These are phyloP conservation scores for Auanema sp. DNA, from an alignment of 2,888 invertebrate species.

Conservation along the genomic window DNA sequence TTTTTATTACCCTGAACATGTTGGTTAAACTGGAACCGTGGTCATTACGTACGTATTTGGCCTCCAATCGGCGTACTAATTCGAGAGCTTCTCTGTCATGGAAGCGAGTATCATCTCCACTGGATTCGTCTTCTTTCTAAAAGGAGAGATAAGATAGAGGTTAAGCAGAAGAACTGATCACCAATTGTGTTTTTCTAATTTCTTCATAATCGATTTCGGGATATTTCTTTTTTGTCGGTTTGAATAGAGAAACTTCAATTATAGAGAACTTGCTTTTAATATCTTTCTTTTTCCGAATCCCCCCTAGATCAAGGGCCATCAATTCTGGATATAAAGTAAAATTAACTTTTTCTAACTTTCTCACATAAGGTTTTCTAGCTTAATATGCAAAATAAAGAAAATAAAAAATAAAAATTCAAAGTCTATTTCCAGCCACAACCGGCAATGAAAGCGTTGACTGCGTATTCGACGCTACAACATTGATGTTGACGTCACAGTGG, in stretches of 20 bases:
- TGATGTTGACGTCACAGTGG: constrained; percentile 18
- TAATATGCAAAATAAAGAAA: constrained; percentile 5
- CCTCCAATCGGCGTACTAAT: constrained; percentile 26
- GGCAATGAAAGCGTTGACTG: constrained; percentile 9
- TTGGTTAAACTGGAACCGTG: background rate
- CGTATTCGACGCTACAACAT: constrained; percentile 13
- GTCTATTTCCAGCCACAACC: background rate
- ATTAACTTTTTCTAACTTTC: too few relatives aligned
- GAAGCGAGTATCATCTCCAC: constrained; percentile 17
- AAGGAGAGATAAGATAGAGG: background rate
- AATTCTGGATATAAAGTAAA: too few relatives aligned
- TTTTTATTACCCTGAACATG: constrained; percentile 23
- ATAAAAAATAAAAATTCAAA: constrained; percentile 1
- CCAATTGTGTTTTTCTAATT: constrained; percentile 11
- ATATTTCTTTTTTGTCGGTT: constrained; percentile 21
- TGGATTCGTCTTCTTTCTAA: constrained; percentile 13
- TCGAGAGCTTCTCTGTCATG: constrained; percentile 26
- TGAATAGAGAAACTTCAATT: constrained; percentile 19
- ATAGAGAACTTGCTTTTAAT: constrained; percentile 7
- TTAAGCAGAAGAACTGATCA: background rate
- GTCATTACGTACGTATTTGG: constrained; percentile 27
- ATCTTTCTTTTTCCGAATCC: constrained; percentile 11
- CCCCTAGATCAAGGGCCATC: constrained; percentile 17
- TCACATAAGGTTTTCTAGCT: background rate
- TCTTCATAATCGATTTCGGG: constrained; percentile 19